Evolutionary conservation across 2,888 invertebrate genomes (phyloP).

Genomic region (Argynnis bischoffii): DNA sequence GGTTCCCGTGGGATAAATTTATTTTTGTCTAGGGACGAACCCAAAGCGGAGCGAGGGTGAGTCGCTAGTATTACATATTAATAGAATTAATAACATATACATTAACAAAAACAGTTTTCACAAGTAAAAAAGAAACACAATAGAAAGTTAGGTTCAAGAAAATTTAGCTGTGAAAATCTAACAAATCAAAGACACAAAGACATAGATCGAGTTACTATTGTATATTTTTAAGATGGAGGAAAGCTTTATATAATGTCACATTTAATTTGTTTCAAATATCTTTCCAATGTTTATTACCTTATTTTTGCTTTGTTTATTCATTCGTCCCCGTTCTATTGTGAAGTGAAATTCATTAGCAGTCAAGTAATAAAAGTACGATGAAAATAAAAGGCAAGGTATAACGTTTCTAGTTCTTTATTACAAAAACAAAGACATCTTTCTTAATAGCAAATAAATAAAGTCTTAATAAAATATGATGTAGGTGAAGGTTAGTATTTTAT

Average conservation of each 20-base stretch:
- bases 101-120: no score
- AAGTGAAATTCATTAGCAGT: conserved; percentile 23
- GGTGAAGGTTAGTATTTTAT: no score
- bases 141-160: no score
- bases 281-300: conserved; percentile 12
- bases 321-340: conserved; percentile 14
- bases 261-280: conserved; percentile 16
- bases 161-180: no score
- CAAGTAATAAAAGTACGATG: conserved; percentile 16
- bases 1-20: no score
- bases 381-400: conserved; percentile 18
- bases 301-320: conserved; percentile 22
- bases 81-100: no score
- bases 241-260: neutral
- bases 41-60: no score
- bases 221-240: neutral
- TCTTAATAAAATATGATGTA: no score
- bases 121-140: no score
- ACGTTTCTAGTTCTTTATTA: conserved; percentile 17
- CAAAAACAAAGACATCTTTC: conserved; percentile 7
- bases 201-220: neutral
- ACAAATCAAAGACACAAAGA: no score
- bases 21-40: no score
- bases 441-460: neutral
- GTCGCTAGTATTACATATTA: no score